Evolutionary conservation across 2,113 vertebrate genomes (phyloP).

Genomic region (Mustela lutreola): DNA sequence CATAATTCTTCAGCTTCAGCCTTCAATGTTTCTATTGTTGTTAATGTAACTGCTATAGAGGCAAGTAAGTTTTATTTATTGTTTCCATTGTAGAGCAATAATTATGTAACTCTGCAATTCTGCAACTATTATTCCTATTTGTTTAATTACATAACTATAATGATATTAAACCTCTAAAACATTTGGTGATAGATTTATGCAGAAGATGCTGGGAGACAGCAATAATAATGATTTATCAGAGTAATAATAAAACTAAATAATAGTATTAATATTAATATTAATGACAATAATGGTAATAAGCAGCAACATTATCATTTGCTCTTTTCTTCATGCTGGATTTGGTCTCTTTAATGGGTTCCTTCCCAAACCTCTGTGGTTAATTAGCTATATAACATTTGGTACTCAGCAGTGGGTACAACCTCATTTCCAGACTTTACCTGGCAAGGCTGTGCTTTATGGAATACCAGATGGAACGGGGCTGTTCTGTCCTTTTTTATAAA

Average conservation of each 20-base stretch:
- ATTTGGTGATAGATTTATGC: conserved; percentile 81
- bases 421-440: conserved; percentile 81
- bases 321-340: conserved; percentile 66
- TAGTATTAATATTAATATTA: conserved; percentile 84
- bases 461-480: conserved; percentile 75
- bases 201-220: conserved; percentile 63
- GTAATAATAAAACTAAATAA: conserved; percentile 81
- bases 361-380: conserved; percentile 78
- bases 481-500: conserved; percentile 56
- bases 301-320: conserved; percentile 47
- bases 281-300: conserved; percentile 75
- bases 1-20: conserved; percentile 75
- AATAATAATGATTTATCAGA: conserved; percentile 79
- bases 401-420: conserved; percentile 76
- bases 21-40: conserved; percentile 77
- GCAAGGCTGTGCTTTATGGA: conserved; percentile 59
- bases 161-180: conserved; percentile 82
- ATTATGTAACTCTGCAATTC: conserved; percentile 82
- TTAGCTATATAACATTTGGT: conserved; percentile 82
- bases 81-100: conserved; percentile 69
- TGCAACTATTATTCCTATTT: conserved; percentile 84
- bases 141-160: conserved; percentile 84
- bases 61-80: conserved; percentile 81
- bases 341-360: conserved; percentile 75
- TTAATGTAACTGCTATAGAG: conserved; percentile 76